Evolutionary conservation across 2,797 vertebrate species (phyloP).

Genomic region (Forpus xanthops): DNA sequence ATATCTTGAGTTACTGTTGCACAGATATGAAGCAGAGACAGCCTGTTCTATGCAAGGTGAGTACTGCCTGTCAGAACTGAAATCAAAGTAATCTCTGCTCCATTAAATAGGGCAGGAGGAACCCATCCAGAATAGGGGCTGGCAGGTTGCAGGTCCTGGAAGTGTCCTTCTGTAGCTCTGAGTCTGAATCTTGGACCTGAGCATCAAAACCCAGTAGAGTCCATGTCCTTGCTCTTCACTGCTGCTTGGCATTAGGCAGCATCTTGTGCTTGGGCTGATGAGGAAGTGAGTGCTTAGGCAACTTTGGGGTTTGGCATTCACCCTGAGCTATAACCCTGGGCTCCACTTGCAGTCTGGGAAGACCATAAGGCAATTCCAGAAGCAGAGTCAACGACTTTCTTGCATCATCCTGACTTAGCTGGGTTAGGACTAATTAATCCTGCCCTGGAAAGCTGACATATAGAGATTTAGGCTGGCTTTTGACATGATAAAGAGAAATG

Average conservation of each 20-base stretch:
- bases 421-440: neutral
- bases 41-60: neutral
- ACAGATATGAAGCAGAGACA: neutral
- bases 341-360: neutral
- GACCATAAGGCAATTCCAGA: neutral
- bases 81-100: neutral
- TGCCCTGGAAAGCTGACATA: neutral
- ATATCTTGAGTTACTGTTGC: neutral
- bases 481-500: neutral
- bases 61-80: neutral
- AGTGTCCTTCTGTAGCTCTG: neutral
- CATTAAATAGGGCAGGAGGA: neutral
- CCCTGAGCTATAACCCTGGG: neutral
- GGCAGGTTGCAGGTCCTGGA: neutral
- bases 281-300: neutral
- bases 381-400: neutral
- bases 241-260: neutral
- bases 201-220: neutral
- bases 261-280: neutral
- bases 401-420: neutral
- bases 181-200: neutral
- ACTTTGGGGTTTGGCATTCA: neutral
- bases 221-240: neutral
- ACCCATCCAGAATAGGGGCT: neutral
- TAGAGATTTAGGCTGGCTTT: neutral